Percentiles rank a stretch among this genome's conserved stretches.
These are phyloP conservation scores for Pipistrellus pipistrellus DNA, from an alignment of 2,797 vertebrate genomes.

Conservation along the genomic window DNA sequence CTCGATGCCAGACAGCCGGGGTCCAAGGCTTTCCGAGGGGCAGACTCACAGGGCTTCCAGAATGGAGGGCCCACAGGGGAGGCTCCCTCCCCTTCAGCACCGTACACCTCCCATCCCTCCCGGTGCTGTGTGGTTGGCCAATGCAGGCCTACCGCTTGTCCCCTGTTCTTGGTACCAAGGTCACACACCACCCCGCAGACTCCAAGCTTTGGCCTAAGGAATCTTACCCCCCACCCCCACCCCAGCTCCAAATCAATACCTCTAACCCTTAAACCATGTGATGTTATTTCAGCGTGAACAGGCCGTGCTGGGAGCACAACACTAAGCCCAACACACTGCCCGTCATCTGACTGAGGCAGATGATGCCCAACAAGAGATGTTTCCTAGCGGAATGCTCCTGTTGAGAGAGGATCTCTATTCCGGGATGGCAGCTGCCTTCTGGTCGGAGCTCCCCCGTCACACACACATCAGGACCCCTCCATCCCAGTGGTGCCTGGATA, in stretches of 20 bases:
- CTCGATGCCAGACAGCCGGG: not conserved
- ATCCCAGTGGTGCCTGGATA: not conserved
- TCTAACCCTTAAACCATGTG: not conserved
- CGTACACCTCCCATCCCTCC: not conserved
- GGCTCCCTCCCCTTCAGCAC: not conserved
- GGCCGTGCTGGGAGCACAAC: not conserved
- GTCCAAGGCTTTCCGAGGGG: too few relatives aligned
- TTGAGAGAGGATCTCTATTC: not conserved
- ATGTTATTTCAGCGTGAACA: not conserved
- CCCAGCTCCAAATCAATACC: not conserved
- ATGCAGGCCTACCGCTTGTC: not conserved
- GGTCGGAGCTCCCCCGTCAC: not conserved
- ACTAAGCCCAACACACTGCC: not conserved
- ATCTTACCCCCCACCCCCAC: not conserved
- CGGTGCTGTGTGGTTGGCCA: not conserved
- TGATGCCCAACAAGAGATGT: not conserved
- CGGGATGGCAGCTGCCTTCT: not conserved
- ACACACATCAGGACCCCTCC: not conserved
- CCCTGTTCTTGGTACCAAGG: not conserved
- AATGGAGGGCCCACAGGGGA: not conserved
- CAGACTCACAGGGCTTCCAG: not conserved
- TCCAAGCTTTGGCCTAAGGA: not conserved
- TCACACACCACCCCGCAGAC: not conserved
- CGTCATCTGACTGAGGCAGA: not conserved
- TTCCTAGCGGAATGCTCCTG: not conserved